Conservation (phyloP, 2,888 invertebrate species). For the Cecidostiba fungosa region DNA sequence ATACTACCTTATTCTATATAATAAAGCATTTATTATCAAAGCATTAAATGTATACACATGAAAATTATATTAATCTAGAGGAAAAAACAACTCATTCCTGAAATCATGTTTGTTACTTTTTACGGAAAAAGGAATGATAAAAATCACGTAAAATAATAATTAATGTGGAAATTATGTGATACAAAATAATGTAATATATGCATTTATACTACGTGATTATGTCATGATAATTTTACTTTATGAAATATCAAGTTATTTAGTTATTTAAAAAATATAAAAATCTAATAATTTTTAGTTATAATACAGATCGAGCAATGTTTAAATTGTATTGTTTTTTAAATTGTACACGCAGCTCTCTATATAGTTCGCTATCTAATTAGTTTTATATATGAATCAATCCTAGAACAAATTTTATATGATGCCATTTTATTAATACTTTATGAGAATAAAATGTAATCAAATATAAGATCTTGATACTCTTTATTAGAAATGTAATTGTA, state of each 20-base stretch:
- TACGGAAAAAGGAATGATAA: no score
- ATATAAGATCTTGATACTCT: not conserved
- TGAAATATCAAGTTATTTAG: constrained; percentile 3
- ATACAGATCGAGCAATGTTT: not conserved
- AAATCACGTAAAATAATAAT: not conserved
- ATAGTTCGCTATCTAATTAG: not conserved
- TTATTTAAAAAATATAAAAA: not conserved
- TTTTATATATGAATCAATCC: not conserved
- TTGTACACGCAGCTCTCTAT: not conserved
- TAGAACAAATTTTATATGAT: not conserved
- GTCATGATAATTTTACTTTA: not conserved
- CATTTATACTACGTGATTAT: constrained; percentile 1
- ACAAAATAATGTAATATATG: not conserved
- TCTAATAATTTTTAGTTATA: not conserved
- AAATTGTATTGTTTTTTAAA: not conserved
- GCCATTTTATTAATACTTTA: constrained; percentile 2
- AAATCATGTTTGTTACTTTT: not conserved
- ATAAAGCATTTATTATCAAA: not conserved
- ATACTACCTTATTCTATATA: no score
- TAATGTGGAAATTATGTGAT: not conserved
- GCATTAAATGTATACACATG: not conserved
- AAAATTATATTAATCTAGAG: not conserved
- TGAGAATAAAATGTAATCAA: not conserved
- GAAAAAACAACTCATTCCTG: not conserved
- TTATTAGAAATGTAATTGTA: not conserved